Percentiles rank a stretch among this genome's conserved stretches.
Conservation (phyloP, 2,888 invertebrate species). For the Euproctis similis region DNA sequence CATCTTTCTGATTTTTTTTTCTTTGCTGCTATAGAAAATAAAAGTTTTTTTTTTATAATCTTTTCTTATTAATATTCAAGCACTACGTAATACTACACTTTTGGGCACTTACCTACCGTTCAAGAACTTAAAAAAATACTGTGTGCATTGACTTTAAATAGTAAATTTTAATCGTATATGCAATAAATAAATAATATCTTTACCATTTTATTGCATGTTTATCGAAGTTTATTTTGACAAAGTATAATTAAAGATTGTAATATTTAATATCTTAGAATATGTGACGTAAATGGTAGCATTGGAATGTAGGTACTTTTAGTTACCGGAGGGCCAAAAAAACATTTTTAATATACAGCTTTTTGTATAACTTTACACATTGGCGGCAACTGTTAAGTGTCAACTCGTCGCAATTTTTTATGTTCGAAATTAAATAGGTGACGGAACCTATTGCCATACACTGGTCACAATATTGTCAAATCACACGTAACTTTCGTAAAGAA, state of each 20-base stretch:
- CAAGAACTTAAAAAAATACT: conserved; percentile 7
- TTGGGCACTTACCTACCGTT: conserved; percentile 16
- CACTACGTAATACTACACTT: too few relatives aligned
- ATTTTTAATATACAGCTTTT: too few relatives aligned
- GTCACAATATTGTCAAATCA: too few relatives aligned
- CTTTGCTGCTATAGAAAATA: conserved; percentile 8
- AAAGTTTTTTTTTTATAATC: too few relatives aligned
- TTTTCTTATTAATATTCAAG: too few relatives aligned
- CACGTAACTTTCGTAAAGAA: too few relatives aligned
- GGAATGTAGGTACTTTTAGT: neutral
- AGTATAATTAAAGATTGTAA: conserved; percentile 18
- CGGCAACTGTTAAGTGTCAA: too few relatives aligned
- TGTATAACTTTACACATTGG: too few relatives aligned
- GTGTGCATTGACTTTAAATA: conserved; percentile 16
- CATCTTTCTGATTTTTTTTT: conserved; percentile 32
- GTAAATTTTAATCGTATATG: conserved; percentile 11
- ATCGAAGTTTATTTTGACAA: conserved; percentile 3
- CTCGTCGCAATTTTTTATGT: too few relatives aligned
- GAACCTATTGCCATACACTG: too few relatives aligned
- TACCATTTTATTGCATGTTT: conserved; percentile 18
- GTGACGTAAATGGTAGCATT: neutral
- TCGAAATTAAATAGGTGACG: too few relatives aligned
- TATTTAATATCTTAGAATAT: neutral
- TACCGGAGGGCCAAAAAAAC: too few relatives aligned
- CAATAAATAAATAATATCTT: conserved; percentile 24